These are phyloP conservation scores for Vulpes lagopus DNA, from an alignment of 2,113 vertebrate genomes.

Conservation along the genomic window DNA sequence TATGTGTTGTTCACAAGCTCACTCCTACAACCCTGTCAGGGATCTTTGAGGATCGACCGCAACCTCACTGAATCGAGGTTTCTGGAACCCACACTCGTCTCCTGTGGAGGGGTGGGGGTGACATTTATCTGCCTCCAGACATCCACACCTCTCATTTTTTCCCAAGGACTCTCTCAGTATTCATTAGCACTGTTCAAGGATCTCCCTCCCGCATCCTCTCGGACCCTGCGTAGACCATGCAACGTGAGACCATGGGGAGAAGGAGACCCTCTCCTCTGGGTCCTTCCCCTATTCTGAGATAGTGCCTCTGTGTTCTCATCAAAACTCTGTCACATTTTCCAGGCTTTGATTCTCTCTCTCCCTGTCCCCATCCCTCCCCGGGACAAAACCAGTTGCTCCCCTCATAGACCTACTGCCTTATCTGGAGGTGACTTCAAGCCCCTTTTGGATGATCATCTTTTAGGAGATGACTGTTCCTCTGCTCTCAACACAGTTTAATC, in stretches of 20 bases:
- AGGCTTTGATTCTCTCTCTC: background rate
- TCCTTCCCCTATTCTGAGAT: background rate
- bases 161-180: background rate
- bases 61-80: background rate
- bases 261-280: background rate
- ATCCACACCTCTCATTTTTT: background rate
- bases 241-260: fast-evolving
- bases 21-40: background rate
- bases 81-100: background rate
- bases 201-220: background rate
- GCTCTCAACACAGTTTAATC: background rate
- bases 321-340: background rate
- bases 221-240: background rate
- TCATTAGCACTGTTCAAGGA: background rate
- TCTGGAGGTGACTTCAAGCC: background rate
- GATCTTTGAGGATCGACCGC: background rate
- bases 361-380: background rate
- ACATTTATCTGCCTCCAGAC: background rate
- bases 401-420: background rate
- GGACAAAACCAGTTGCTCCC: background rate
- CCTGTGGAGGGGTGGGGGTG: background rate
- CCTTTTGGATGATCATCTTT: background rate
- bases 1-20: background rate
- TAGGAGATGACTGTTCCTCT: background rate
- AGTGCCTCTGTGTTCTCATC: background rate